Evolutionary conservation across 1,140 invertebrate species (phyloP).

Genomic region (Cyrtorhinus lividipennis): DNA sequence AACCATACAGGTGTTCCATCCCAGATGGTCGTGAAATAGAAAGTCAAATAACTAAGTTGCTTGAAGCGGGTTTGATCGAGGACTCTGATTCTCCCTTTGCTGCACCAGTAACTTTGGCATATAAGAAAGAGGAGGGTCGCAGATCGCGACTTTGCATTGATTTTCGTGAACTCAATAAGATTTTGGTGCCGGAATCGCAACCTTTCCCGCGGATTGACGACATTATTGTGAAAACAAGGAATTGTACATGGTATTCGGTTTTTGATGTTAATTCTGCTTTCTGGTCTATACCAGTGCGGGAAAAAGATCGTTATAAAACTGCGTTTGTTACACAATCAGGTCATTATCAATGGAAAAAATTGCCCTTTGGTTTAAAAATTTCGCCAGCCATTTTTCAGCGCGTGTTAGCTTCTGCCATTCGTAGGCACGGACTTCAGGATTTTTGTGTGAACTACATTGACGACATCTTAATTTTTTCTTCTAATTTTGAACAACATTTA

Average conservation of each 20-base stretch:
- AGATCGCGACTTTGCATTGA: conserved; percentile 29
- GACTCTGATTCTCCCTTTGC: conserved; percentile 30
- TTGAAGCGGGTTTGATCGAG: conserved; percentile 28
- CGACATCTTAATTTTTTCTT: conserved; percentile 25
- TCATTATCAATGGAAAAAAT: conserved; percentile 28
- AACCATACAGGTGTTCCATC: conserved; percentile 29
- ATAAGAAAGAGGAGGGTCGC: conserved; percentile 28
- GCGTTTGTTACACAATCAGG: conserved; percentile 31
- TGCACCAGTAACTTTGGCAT: conserved; percentile 29
- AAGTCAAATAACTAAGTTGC: conserved; percentile 28
- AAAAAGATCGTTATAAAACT: conserved; percentile 29
- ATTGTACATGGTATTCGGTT: conserved; percentile 28
- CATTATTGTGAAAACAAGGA: conserved; percentile 26
- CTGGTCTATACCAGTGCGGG: conserved; percentile 29
- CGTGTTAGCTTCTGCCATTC: conserved; percentile 29
- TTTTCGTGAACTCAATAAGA: conserved; percentile 29
- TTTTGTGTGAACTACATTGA: conserved; percentile 33
- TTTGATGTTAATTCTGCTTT: conserved; percentile 31
- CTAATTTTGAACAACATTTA: conserved; percentile 24
- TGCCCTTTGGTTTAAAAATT: conserved; percentile 29
- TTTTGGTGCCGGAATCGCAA: conserved; percentile 29
- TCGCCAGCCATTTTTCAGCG: conserved; percentile 34
- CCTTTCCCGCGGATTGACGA: conserved; percentile 30
- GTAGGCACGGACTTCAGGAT: conserved; percentile 31
- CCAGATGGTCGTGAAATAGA: conserved; percentile 30